Evolutionary conservation across 2,113 vertebrate species (phyloP).

Genomic region (Cheirogaleus medius): DNA sequence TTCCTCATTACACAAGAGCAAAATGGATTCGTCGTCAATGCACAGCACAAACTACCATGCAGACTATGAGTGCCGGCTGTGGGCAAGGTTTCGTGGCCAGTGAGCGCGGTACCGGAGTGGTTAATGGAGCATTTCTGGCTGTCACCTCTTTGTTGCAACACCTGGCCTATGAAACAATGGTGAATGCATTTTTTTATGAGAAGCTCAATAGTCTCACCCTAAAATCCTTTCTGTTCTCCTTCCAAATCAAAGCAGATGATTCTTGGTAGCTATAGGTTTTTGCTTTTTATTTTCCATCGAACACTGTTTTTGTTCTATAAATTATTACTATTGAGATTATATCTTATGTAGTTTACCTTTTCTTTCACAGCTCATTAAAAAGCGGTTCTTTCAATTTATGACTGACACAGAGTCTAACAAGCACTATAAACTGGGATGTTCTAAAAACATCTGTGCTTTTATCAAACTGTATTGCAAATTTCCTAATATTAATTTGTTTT

Average conservation of each 20-base stretch:
- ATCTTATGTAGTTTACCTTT: conserved; percentile 3
- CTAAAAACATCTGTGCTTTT: neutral
- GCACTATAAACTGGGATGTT: neutral
- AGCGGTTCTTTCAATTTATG: neutral
- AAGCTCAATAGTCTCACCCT: neutral
- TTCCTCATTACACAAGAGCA: no score
- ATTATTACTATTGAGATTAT: neutral
- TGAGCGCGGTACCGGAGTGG: no score
- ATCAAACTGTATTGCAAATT: neutral
- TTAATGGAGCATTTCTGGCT: neutral
- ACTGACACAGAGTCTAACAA: neutral
- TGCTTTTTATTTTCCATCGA: neutral
- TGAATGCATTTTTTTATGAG: neutral
- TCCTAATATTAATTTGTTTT: neutral
- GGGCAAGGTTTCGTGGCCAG: no score
- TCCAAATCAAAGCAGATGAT: neutral
- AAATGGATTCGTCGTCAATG: no score
- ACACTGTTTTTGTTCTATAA: neutral
- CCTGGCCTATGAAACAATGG: neutral
- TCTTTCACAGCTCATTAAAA: neutral
- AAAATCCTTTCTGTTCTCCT: neutral
- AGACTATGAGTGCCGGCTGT: no score
- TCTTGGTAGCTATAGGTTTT: neutral
- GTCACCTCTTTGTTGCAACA: neutral
- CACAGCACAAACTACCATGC: no score